Evolutionary conservation across 1,140 invertebrate species (phyloP), one percentile per base, ranked within the genome.

Genomic region (Megalonaias nervosa): DNA sequence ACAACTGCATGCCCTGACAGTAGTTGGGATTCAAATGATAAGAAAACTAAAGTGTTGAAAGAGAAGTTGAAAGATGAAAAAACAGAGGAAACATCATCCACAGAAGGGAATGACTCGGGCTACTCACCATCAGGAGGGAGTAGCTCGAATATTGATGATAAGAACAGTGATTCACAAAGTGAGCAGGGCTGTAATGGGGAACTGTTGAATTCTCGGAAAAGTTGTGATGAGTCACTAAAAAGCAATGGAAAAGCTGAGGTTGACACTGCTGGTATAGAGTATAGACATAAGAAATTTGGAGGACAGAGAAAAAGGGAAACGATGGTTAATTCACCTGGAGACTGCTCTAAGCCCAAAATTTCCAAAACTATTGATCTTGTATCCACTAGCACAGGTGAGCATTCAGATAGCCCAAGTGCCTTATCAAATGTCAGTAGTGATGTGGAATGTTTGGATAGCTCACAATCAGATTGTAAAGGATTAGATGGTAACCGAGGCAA

Each of bases 281-380:
- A 88, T 72, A 83, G 85, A 58, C 87, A 88, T 77, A 88, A 88
- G 74, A 88, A 88, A 66, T 88, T 87, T 71, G 76, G 79, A 62
- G 74, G 71, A 56, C 77, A 86, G 72, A 75, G 82, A 26, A 84
- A 84, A 61, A 75, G 86, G 48, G 58, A 81, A 75, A 68, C 59
- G 31, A 31, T 61, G 55, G n/a, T 48, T 72, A 61, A 58, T 66
- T n/a, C 26, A n/a, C 23, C 26, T 23, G 31, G 56, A 23, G 31
- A 72, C 73, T 38, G 70, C 38, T 17, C 60, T 70, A 15, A 66
- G 67, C 5, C n/a, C 68, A 19, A 80, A 80, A 64, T 68, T 71
- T n/a, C 19, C 60, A 19, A 80, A 75, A 59, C 16, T 31, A 31
- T 71, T 23, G 71, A 78, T 16, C 21, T 67, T 13, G 19, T 67